phyloP scores from a whole-genome alignment of 2,113 vertebrate species.

The Paratilapia polleni region DNA sequence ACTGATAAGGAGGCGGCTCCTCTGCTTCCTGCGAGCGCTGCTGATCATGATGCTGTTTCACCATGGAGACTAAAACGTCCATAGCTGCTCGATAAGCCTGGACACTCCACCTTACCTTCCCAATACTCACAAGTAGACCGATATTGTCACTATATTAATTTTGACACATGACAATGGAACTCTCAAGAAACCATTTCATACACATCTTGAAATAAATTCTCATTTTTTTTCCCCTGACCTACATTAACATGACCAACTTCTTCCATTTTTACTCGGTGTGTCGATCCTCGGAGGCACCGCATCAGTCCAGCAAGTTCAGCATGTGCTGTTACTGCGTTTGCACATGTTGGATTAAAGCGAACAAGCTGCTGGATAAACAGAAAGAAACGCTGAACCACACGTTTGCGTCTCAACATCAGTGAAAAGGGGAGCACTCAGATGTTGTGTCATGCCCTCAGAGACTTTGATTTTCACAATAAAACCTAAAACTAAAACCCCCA shows the following conservation, averaged over 20 bases:
- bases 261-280: background rate
- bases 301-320: conserved; percentile 17
- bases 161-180: background rate
- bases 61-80: background rate
- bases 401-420: conserved; percentile 29
- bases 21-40: background rate
- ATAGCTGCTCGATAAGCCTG: background rate
- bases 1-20: conserved; percentile 67
- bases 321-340: conserved; percentile 28
- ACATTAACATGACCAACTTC: background rate
- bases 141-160: background rate
- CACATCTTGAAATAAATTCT: background rate
- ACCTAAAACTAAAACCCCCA: background rate
- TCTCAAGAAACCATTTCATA: background rate
- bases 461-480: conserved; percentile 6
- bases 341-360: conserved; percentile 38
- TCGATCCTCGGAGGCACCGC: background rate
- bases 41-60: conserved; percentile 12
- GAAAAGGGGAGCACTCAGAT: background rate
- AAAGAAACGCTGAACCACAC: conserved; percentile 46
- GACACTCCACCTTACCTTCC: background rate
- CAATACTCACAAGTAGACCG: background rate
- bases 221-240: no score
- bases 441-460: conserved; percentile 4
- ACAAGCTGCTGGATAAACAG: conserved; percentile 52